Percentiles rank a stretch among this genome's conserved stretches.
Evolutionary conservation across 2,888 invertebrate genomes (phyloP).

Genomic region (Dichetophora obliterata): DNA sequence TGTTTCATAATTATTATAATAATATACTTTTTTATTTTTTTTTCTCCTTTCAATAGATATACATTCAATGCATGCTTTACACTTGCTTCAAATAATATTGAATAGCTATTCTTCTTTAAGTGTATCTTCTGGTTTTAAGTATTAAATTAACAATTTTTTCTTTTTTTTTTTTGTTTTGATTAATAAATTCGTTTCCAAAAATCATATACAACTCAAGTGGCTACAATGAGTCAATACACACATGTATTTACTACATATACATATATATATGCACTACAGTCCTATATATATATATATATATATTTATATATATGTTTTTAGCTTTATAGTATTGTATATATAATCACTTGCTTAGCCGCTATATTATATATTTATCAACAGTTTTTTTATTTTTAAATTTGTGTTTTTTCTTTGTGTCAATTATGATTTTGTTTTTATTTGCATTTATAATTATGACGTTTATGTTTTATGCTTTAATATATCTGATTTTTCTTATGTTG

Average conservation of each 20-base stretch:
- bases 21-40: constrained; percentile 26
- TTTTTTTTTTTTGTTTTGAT: constrained; percentile 39
- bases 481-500: no score
- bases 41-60: constrained; percentile 3
- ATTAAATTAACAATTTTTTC: constrained; percentile 15
- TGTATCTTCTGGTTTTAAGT: constrained; percentile 10
- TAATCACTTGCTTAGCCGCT: constrained; percentile 48
- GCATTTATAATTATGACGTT: constrained; percentile 34
- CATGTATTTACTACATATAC: not conserved
- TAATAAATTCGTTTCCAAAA: constrained; percentile 44
- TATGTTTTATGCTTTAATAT: constrained; percentile 1
- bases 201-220: constrained; percentile 39
- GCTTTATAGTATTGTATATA: constrained; percentile 43
- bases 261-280: constrained; percentile 30
- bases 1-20: constrained; percentile 46
- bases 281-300: not conserved
- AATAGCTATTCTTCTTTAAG: constrained; percentile 44
- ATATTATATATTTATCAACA: constrained; percentile 47
- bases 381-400: constrained; percentile 38
- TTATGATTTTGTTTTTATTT: constrained; percentile 45
- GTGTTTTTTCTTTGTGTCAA: constrained; percentile 51
- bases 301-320: constrained; percentile 3
- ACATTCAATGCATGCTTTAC: constrained; percentile 43
- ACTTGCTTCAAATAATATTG: constrained; percentile 47
- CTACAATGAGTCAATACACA: constrained; percentile 30